Evolutionary conservation across 2,888 invertebrate genomes (phyloP), one percentile per base, ranked within the genome.

Genomic region (Mythimna loreyi): DNA sequence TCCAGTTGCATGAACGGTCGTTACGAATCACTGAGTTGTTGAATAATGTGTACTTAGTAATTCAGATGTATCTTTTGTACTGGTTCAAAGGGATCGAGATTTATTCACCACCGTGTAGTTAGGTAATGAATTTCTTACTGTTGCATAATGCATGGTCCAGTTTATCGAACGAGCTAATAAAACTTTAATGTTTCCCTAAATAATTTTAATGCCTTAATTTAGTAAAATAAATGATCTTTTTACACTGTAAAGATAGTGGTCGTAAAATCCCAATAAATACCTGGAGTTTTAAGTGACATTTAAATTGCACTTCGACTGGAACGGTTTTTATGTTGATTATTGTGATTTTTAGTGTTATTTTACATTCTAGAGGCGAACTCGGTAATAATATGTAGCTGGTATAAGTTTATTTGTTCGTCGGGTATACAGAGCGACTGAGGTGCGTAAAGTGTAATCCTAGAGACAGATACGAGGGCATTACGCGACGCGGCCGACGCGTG

Each of bases 361-460:
- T 65, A 82, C 76, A 75, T 74, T 82, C 64, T 64, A 62, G 55
- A 79, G 64, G 78, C 71, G 70, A 83, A 83, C 83, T 81, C 65
- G 78, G 75, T 80, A 64, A 68, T 69, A 72, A 68, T 53, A 57
- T 70, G 71, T 67, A 74, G 52, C 19, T 58, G n/a, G 70, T 69
- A 72, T 77, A 40, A 47, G 68, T 72, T 64, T 84, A 84, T 87
- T 87, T 83, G 85, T 85, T 82, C 75, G 65, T 71, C 74, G n/a
- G 30, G 33, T 16, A 40, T 40, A 1, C 16, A 40, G 40, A 4
- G 40, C 70, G 71, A 62, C 40, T 68, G 76, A 86, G 84, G 86
- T 83, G 87, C 84, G 89, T 91, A 90, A 92, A 90, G 85, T 86
- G 87, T 84, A 86, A 87, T 88, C 70, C 72, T 65, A 55, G 69